Evolutionary conservation across 2,888 invertebrate genomes (phyloP).

Genomic region (Elysia crispata): DNA sequence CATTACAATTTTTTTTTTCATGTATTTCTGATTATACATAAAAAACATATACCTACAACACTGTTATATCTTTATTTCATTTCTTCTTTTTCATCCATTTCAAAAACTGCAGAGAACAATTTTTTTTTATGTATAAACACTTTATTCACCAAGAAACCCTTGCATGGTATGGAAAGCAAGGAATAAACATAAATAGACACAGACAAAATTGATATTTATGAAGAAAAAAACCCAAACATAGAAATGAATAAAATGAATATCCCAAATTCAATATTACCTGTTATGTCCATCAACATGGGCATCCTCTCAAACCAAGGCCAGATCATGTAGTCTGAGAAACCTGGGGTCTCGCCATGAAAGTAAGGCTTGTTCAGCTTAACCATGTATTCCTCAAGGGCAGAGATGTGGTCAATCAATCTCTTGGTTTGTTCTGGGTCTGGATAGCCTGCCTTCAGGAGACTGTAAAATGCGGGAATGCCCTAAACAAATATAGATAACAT

Average conservation of each 20-base stretch:
- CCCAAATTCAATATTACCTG: slow-evolving; percentile 39
- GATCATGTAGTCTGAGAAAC: slow-evolving; percentile 65
- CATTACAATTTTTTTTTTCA: too few species aligned
- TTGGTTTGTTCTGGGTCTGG: slow-evolving; percentile 45
- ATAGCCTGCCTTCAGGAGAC: slow-evolving; percentile 48
- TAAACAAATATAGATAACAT: slow-evolving; percentile 25
- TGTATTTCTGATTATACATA: too few species aligned
- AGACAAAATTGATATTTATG: background rate
- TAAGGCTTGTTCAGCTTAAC: slow-evolving; percentile 49
- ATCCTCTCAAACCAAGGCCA: slow-evolving; percentile 71
- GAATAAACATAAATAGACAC: background rate
- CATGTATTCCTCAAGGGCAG: slow-evolving; percentile 49
- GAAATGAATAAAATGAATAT: background rate
- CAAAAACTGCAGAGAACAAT: too few species aligned
- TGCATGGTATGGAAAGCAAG: too few species aligned
- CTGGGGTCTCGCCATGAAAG: slow-evolving; percentile 54
- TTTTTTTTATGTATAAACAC: too few species aligned
- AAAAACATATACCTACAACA: too few species aligned
- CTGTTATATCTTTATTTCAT: background rate
- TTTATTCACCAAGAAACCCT: too few species aligned
- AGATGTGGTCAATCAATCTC: slow-evolving; percentile 44
- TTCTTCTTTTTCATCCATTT: too few species aligned
- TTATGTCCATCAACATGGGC: slow-evolving; percentile 50
- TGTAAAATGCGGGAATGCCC: slow-evolving; percentile 57
- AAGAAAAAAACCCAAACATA: background rate